phyloP scores from a whole-genome alignment of 2,113 vertebrate genomes.

The Charina bottae region DNA sequence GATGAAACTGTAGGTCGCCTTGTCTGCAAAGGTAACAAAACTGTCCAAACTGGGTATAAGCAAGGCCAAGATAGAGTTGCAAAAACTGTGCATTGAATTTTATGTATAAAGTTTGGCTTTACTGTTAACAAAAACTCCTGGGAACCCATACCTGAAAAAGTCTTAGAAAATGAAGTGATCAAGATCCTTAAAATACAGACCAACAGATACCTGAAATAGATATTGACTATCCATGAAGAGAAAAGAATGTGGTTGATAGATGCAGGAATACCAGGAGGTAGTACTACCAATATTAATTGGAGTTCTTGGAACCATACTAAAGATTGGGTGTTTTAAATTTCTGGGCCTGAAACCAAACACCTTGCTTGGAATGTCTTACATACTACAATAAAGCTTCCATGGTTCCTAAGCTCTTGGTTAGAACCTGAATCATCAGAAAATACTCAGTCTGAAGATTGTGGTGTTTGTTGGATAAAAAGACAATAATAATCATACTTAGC shows the following conservation, averaged over 20 bases:
- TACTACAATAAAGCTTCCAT: neutral
- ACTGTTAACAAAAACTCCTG: neutral
- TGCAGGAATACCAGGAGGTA: too few species aligned
- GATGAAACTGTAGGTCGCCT: neutral
- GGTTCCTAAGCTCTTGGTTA: neutral
- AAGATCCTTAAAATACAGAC: neutral
- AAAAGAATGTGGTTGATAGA: too few species aligned
- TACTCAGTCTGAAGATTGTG: neutral
- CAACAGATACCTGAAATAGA: neutral
- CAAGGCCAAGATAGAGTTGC: neutral
- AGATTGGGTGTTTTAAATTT: neutral
- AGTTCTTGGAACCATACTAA: neutral
- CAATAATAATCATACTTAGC: neutral
- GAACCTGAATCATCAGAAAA: neutral
- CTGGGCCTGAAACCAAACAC: neutral
- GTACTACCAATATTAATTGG: too few species aligned
- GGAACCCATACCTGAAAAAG: neutral
- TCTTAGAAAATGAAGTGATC: neutral
- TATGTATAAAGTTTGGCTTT: neutral
- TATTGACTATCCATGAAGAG: neutral
- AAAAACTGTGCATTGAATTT: neutral
- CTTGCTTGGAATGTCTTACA: neutral
- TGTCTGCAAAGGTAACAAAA: neutral
- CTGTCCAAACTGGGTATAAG: neutral
- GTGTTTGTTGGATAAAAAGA: neutral